Evolutionary conservation across 1,140 invertebrate genomes (phyloP).

Genomic region (Dendroctonus ponderosae): DNA sequence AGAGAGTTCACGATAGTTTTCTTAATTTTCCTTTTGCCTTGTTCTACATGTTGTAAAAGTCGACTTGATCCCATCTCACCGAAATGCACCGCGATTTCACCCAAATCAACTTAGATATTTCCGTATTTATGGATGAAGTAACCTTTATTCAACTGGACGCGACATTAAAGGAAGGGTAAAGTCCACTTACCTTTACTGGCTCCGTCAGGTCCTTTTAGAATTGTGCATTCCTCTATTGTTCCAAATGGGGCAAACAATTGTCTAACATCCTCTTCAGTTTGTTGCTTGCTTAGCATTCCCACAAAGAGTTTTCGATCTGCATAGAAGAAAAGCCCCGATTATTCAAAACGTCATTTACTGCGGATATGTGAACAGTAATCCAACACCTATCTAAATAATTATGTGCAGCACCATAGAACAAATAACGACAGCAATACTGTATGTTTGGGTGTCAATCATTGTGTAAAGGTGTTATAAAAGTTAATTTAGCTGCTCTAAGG

Average conservation of each 20-base stretch:
- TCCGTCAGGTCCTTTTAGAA: constrained; percentile 94
- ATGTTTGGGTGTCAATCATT: constrained; percentile 9
- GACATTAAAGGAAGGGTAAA: no score
- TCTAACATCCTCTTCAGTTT: constrained; percentile 97
- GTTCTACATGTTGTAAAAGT: no score
- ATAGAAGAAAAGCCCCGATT: constrained; percentile 33
- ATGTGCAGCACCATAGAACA: constrained; percentile 21
- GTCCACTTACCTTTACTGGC: constrained; percentile 83
- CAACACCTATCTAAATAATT: background rate
- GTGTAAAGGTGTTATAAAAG: no score
- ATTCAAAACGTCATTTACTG: constrained; percentile 1
- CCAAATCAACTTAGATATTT: no score
- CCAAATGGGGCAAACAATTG: constrained; percentile 95
- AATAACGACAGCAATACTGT: background rate
- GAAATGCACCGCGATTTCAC: no score
- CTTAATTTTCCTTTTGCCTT: no score
- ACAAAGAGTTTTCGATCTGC: constrained; percentile 98
- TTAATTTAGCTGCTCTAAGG: no score
- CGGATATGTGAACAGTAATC: background rate
- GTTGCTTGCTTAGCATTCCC: constrained; percentile 99
- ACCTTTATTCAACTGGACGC: no score
- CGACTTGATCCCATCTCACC: no score
- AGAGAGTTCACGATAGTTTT: no score
- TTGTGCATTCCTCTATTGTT: constrained; percentile 98
- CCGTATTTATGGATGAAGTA: no score